Evolutionary conservation across 1,140 invertebrate genomes (phyloP).

Genomic region (Telenomus remus): DNA sequence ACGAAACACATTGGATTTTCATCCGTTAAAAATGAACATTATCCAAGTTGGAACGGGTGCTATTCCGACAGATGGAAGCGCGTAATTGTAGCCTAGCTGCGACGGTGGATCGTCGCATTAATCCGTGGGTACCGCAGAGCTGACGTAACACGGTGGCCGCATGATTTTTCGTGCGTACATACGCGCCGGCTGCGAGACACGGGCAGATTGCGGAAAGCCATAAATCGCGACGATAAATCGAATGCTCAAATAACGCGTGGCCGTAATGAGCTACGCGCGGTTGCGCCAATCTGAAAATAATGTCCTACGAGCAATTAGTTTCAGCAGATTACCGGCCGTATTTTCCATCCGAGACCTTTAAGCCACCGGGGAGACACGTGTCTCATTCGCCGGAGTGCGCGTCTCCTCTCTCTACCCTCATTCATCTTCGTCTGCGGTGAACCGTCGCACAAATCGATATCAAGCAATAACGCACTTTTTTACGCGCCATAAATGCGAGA

Average conservation of each 20-base stretch:
- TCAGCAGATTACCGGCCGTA: conserved; percentile 46
- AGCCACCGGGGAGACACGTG: conserved; percentile 51
- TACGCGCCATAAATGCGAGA: conserved; percentile 44
- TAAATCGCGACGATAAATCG: conserved; percentile 57
- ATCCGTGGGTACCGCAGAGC: conserved; percentile 31
- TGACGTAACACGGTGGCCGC: conserved; percentile 34
- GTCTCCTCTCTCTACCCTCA: neutral
- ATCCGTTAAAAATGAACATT: no score
- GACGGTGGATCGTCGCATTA: conserved; percentile 18
- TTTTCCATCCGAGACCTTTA: conserved; percentile 52
- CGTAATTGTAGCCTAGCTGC: conserved; percentile 14
- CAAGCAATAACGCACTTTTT: conserved; percentile 48
- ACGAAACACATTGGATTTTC: no score
- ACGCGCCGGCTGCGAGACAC: conserved; percentile 10
- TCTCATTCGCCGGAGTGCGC: conserved; percentile 42
- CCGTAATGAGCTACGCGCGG: conserved; percentile 52
- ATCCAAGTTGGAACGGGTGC: no score
- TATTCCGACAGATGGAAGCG: conserved; percentile 21
- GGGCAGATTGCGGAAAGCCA: conserved; percentile 15
- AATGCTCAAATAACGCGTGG: conserved; percentile 55
- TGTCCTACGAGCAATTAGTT: conserved; percentile 58
- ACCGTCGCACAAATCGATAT: conserved; percentile 42
- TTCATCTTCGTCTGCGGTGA: conserved; percentile 17
- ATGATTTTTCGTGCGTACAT: conserved; percentile 33
- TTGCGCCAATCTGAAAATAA: conserved; percentile 57